Base-by-base conservation (phyloP, 2,797 vertebrate genomes). In the Fistularia tabacaria region DNA sequence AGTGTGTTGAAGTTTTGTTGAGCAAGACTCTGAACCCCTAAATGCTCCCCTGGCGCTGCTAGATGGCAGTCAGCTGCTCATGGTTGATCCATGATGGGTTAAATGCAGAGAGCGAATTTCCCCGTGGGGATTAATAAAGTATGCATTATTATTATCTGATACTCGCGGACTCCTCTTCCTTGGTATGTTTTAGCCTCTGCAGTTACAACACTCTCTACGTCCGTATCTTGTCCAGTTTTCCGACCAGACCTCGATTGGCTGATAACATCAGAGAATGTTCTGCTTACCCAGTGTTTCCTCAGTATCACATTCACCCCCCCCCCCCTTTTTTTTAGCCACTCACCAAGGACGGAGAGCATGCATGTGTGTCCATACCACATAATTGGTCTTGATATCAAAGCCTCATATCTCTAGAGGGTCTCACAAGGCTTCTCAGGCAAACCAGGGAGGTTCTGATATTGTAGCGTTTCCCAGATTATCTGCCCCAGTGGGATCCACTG, bases 321-420 rank as follows among this genome's bases (percentile, higher is more conserved):
- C 84, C 83, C 82, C 77, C 59, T 57, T 25, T 25, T 25, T 25
- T 25, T 25, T 25, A 25, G 68, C 74, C 61, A 43, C 74, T 76
- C 76, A 77, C 79, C 71, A 83, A 81, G 71, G 78, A 78, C 64
- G 71, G 10, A 36, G 39, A 51, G 36, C 42, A 53, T 62, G 61
- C 54, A 47, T 51, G 40, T 56, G 40, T 50, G 42, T 70, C 63
- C 54, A 69, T 71, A 82, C 75, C 74, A 77, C 83, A 81, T 88
- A 86, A 89, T 89, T 88, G 84, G 82, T 86, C 82, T 80, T 85
- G 84, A 84, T 87, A 90, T 89, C 87, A 90, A 88, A 89, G 86
- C 76, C 69, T 81, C 82, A 86, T 80, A 90, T 89, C 87, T 85
- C 85, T 55, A 66, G 84, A 82, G 86, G 80, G 81, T 84, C 83